A percentile compares a stretch with the other conserved stretches of the same genome.
Conservation (phyloP, 2,888 invertebrate species). For the Drosophila stalkeri region DNA sequence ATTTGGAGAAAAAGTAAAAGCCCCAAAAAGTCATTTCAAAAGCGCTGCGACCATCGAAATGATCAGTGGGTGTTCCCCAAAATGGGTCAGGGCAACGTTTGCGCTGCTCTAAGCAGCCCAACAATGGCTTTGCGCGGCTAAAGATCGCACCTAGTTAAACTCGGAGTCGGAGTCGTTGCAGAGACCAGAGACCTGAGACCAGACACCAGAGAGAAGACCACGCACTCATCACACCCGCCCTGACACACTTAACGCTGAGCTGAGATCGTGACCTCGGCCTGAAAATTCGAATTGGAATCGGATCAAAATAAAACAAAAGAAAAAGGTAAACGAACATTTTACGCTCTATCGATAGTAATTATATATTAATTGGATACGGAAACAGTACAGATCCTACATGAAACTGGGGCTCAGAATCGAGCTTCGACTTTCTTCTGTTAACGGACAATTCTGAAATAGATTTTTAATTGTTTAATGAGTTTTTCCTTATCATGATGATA, state of each 20-base stretch:
- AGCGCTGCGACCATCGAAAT: slow-evolving; percentile 50
- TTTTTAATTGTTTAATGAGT: not conserved
- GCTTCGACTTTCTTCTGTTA: not conserved
- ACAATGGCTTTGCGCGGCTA: slow-evolving; percentile 43
- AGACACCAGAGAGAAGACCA: slow-evolving; percentile 30
- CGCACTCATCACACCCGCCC: slow-evolving; percentile 70
- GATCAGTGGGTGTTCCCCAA: slow-evolving; percentile 74
- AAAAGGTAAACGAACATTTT: not conserved
- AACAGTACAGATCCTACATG: not conserved
- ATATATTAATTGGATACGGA: not conserved
- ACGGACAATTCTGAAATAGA: not conserved
- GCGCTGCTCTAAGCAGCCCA: slow-evolving; percentile 25
- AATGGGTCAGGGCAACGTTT: slow-evolving; percentile 70
- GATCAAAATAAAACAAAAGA: slow-evolving; percentile 16
- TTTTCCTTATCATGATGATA: slow-evolving; percentile 29
- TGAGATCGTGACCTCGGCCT: slow-evolving; percentile 58
- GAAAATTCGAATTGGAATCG: slow-evolving; percentile 31
- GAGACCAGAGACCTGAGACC: not conserved
- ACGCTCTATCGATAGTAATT: slow-evolving; percentile 10
- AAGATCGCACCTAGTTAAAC: slow-evolving; percentile 20
- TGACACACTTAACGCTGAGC: slow-evolving; percentile 65
- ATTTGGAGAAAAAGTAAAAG: slow-evolving; percentile 57
- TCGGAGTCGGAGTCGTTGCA: not conserved
- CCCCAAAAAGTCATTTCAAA: slow-evolving; percentile 47
- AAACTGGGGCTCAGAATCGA: not conserved